Conservation (phyloP, 2,113 vertebrate species). For the Etheostoma cragini region DNA sequence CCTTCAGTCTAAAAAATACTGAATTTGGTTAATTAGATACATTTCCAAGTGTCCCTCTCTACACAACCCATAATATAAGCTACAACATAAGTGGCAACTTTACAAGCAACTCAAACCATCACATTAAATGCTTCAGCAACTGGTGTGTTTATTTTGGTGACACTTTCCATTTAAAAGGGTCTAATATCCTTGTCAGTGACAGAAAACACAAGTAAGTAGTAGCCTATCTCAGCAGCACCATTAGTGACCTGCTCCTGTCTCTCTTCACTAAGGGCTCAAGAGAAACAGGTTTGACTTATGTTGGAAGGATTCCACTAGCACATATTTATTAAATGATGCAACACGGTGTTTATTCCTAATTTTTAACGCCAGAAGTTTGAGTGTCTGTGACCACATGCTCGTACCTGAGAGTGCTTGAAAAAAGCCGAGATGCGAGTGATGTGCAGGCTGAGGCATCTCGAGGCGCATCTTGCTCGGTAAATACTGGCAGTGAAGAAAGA, state of each 20-base stretch:
- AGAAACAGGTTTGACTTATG: slow-evolving; percentile 26
- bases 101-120: slow-evolving; percentile 31
- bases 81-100: slow-evolving; percentile 47
- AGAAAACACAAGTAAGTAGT: slow-evolving; percentile 35
- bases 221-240: slow-evolving; percentile 18
- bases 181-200: not conserved
- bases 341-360: not conserved
- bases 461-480: slow-evolving; percentile 91
- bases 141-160: not conserved
- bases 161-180: not conserved
- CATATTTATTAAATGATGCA: slow-evolving; percentile 1
- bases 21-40: slow-evolving; percentile 39
- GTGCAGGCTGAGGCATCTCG: slow-evolving; percentile 95
- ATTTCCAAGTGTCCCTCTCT: not conserved
- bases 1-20: not conserved
- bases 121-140: slow-evolving; percentile 4
- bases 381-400: slow-evolving; percentile 19
- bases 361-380: slow-evolving; percentile 5
- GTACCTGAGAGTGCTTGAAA: slow-evolving; percentile 94
- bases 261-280: slow-evolving; percentile 8
- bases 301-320: not conserved
- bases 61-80: not conserved
- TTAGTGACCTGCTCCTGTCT: slow-evolving; percentile 41
- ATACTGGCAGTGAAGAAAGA: slow-evolving; percentile 86
- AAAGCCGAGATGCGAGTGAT: slow-evolving; percentile 96